Evolutionary conservation across 2,113 vertebrate genomes (phyloP).

Genomic region (Hydropotes inermis): DNA sequence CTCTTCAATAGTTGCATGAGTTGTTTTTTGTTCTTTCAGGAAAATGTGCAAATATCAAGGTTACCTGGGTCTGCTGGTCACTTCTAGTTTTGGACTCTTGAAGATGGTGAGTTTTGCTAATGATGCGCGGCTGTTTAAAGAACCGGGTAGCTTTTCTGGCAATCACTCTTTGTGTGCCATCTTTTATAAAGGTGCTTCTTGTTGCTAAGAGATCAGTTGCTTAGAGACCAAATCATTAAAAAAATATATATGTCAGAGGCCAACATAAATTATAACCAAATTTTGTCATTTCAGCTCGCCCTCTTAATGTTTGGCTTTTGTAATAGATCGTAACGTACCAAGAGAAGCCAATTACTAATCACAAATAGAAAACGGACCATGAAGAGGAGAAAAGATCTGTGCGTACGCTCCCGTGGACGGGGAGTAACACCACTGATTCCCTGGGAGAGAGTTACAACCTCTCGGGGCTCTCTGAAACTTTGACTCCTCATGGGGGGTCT

Average conservation of each 20-base stretch:
- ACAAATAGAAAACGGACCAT: conserved; percentile 67
- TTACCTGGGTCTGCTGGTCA: conserved; percentile 82
- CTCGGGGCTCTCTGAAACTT: neutral
- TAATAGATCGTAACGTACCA: conserved; percentile 69
- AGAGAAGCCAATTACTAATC: conserved; percentile 40
- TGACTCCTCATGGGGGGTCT: neutral
- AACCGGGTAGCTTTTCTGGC: conserved; percentile 76
- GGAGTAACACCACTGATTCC: conserved; percentile 4
- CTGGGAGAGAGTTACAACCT: neutral
- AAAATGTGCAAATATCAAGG: conserved; percentile 73
- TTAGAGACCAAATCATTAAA: conserved; percentile 83
- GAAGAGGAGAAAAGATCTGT: conserved; percentile 60
- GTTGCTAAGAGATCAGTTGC: conserved; percentile 91
- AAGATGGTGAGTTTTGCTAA: conserved; percentile 73
- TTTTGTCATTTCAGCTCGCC: conserved; percentile 76
- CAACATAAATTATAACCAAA: conserved; percentile 78
- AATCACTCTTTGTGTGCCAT: conserved; percentile 81
- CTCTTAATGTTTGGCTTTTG: conserved; percentile 57
- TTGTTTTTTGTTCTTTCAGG: conserved; percentile 26
- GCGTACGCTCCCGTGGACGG: conserved; percentile 12
- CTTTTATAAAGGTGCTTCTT: conserved; percentile 88
- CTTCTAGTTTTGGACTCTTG: conserved; percentile 67
- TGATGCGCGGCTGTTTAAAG: conserved; percentile 74
- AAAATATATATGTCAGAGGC: conserved; percentile 81
- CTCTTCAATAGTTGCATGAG: conserved; percentile 71